Base-by-base conservation (phyloP, 2,888 invertebrate species). In the Ichneumoninae sp. region DNA sequence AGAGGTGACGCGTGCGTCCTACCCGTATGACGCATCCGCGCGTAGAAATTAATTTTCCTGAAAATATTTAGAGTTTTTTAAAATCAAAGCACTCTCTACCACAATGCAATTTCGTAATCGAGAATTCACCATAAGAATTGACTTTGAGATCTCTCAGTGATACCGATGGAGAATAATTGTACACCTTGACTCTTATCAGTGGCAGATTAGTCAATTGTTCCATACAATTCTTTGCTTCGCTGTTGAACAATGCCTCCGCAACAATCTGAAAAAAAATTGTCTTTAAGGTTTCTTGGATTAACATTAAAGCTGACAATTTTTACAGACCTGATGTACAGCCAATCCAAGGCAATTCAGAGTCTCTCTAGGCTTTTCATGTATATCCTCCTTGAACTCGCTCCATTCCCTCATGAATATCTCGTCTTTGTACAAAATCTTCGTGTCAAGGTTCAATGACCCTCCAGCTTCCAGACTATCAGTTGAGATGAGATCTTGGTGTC, bases 11-110 rank as follows among this genome's bases (percentile, higher is more conserved):
- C 0, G 96, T 95, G 90, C 96, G 96, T 19, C 97, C 96, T 3
- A 97, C 97, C 92, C 97, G 95, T 83, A 97, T 97, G 0, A 98
- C 97, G 60, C 97, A 98, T 0, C 98, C 98, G 91, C 96, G 96
- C 3, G 98, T 95, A 36, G 97, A 95, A 33, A 98, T 96, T 87
- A 98, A 92, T 93, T 97, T 97, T 5, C 96, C 97, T 96, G 81
- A 57, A 90, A 83, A 94, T 57, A 83, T 92, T 60, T 73, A 40
- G 10, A 69, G 10, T 40, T 54, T 68, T 71, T 3, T 0, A 30
- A 30, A 30, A 30, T 10, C 2, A 40, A 40, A 40, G 10, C 40
- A 30, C 30, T 4, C 13, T 26, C 13, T 13, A 1, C 5, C n/a
- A 2, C 54, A 78, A 65, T 52, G 68, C 44, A 74, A 71, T 63